These are phyloP conservation scores for Aplochiton taeniatus DNA, from an alignment of 2,797 vertebrate species.

Conservation along the genomic window DNA sequence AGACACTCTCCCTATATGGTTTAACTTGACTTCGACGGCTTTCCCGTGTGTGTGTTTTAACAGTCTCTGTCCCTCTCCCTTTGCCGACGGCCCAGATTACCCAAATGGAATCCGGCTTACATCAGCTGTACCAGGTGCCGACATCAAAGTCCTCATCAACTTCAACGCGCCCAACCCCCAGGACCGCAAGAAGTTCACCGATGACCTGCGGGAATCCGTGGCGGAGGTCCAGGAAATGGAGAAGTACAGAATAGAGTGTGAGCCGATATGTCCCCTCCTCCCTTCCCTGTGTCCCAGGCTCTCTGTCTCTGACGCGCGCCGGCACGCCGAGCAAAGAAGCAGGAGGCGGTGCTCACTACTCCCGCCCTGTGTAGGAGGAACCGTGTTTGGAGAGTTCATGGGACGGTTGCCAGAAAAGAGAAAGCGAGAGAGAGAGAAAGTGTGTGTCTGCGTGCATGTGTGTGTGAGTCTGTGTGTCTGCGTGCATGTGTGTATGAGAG, in stretches of 20 bases:
- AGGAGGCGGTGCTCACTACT: slow-evolving; percentile 53
- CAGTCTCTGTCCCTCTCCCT: slow-evolving; percentile 32
- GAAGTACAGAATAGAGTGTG: slow-evolving; percentile 99
- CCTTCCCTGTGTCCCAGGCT: neutral
- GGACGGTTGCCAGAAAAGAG: slow-evolving; percentile 37
- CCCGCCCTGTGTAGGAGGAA: slow-evolving; percentile 41
- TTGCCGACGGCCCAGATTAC: slow-evolving; percentile 80
- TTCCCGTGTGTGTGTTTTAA: slow-evolving; percentile 16
- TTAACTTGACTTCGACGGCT: slow-evolving; percentile 35
- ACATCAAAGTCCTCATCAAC: slow-evolving; percentile 96
- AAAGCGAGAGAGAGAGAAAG: slow-evolving; percentile 16
- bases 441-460: neutral
- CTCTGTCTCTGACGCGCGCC: neutral
- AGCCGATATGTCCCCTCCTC: slow-evolving; percentile 64
- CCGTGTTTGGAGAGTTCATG: slow-evolving; percentile 55
- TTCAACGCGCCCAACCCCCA: slow-evolving; percentile 98
- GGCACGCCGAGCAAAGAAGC: neutral
- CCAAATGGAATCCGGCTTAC: slow-evolving; percentile 95
- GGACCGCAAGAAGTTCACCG: slow-evolving; percentile 97
- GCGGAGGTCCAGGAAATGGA: slow-evolving; percentile 99
- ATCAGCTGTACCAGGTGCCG: slow-evolving; percentile 92
- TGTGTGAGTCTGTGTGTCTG: neutral
- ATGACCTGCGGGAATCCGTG: slow-evolving; percentile 94
- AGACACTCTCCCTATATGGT: slow-evolving; percentile 31
- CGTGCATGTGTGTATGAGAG: neutral